Conservation (phyloP, 2,888 invertebrate genomes). For the Chalcis sispes region DNA sequence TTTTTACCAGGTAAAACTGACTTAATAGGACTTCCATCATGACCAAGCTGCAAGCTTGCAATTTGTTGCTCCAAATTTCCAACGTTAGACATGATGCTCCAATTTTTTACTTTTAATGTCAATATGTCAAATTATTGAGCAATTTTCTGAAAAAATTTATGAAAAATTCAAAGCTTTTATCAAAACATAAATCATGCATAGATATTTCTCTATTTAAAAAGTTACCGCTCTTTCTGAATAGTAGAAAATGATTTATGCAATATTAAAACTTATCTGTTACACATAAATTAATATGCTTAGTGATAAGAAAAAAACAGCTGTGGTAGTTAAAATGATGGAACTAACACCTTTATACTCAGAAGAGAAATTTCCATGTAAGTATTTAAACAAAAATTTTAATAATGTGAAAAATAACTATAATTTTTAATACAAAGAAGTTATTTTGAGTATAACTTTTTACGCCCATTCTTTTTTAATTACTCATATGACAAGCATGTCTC, state of each 20-base stretch:
- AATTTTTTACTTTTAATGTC: conserved; percentile 13
- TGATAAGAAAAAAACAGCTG: conserved; percentile 38
- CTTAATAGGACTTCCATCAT: conserved; percentile 74
- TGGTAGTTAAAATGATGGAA: conserved; percentile 51
- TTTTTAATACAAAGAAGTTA: neutral
- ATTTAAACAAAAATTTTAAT: neutral
- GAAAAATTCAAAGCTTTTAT: neutral
- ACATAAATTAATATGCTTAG: conserved; percentile 40
- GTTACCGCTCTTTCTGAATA: conserved; percentile 27
- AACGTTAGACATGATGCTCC: conserved; percentile 75
- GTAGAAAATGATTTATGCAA: conserved; percentile 37
- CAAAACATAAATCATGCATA: neutral
- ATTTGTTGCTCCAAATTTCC: conserved; percentile 85
- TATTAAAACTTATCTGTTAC: conserved; percentile 34
- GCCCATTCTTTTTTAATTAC: conserved; percentile 24
- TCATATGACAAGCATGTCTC: conserved; percentile 24
- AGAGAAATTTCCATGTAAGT: conserved; percentile 49
- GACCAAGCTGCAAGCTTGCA: conserved; percentile 82
- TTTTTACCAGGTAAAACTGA: conserved; percentile 77
- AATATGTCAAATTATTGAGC: conserved; percentile 15
- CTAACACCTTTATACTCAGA: conserved; percentile 37
- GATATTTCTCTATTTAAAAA: conserved; percentile 22
- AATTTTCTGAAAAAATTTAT: conserved; percentile 4
- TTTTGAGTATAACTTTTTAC: conserved; percentile 4
- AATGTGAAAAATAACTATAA: neutral